Base-by-base conservation (phyloP, 2,113 vertebrate species). In the Neoarius graeffei region DNA sequence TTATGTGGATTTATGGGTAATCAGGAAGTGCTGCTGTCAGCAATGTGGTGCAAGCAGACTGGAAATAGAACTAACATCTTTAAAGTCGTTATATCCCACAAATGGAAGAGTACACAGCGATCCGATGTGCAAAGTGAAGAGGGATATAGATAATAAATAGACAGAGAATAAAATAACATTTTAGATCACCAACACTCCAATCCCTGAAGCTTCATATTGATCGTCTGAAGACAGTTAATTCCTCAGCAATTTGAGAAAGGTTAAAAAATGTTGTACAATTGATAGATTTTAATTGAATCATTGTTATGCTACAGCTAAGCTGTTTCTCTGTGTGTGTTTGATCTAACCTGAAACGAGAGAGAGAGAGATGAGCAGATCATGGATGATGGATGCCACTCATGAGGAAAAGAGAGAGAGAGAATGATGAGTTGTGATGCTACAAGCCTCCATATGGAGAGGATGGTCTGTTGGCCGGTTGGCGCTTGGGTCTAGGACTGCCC, bases 361-460 rank as follows among this genome's bases (percentile, higher is more conserved):
- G 50, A 69, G 79, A 81, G 56, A 83, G 4, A 14, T 50, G 84
- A 67, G 82, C 9, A 66, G 23, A 74, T 42, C 84, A 50, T 52
- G 35, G 69, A 54, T 71, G 69, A 35, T 74, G 84, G 67, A 69
- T 79, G 74, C 14, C 42, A 50, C 35, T 86, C 52, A 87, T 50
- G 82, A 54, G 85, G 85, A 77, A 87, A 66, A 77, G 86, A 66
- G n/a, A 17, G n/a, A 17, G 74, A 87, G 80, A 73, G 83, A 76
- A 48, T 5, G 80, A 48, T 20, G 56, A 84, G 86, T 64, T 81
- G 77, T 3, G 64, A 84, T 88, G 81, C 80, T 62, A 30, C 64
- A 67, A 88, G 85, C 84, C 60, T 89, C 89, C 90, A 90, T 90
- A 90, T 91, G 91, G 90, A 89, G 52, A 77, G 74, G 76, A 79